Percentiles rank a stretch among this genome's conserved stretches.
Evolutionary conservation across 1,140 invertebrate species (phyloP).

Genomic region (Drosophila saltans): DNA sequence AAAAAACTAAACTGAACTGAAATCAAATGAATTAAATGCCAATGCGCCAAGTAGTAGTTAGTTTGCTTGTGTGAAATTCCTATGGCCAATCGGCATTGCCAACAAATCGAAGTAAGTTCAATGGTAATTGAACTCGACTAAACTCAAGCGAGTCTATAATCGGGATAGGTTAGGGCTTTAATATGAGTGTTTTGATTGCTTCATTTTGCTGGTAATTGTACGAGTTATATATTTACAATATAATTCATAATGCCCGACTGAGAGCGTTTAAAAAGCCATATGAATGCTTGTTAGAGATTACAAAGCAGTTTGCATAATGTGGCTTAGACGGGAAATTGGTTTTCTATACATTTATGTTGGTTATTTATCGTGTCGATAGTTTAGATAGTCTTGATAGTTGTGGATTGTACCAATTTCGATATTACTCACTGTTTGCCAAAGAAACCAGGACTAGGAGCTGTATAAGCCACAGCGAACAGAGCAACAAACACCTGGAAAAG

Average conservation of each 20-base stretch:
- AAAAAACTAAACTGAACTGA: background rate
- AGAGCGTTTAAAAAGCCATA: slow-evolving; percentile 67
- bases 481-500: slow-evolving; percentile 67
- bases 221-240: slow-evolving; percentile 25
- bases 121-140: slow-evolving; percentile 37
- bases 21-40: slow-evolving; percentile 50
- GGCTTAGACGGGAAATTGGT: slow-evolving; percentile 46
- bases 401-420: background rate
- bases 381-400: no score
- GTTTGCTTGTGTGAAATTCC: slow-evolving; percentile 67
- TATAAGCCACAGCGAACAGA: slow-evolving; percentile 69
- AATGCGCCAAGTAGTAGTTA: slow-evolving; percentile 23
- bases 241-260: slow-evolving; percentile 51
- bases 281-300: slow-evolving; percentile 37
- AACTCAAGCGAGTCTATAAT: slow-evolving; percentile 8
- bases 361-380: slow-evolving; percentile 30
- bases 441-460: slow-evolving; percentile 73
- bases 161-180: slow-evolving; percentile 29
- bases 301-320: slow-evolving; percentile 48
- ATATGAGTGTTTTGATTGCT: slow-evolving; percentile 63
- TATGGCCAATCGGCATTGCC: slow-evolving; percentile 27
- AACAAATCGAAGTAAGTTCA: slow-evolving; percentile 52
- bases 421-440: slow-evolving; percentile 79
- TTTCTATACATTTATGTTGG: slow-evolving; percentile 22
- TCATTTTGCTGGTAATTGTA: slow-evolving; percentile 61